A percentile compares a stretch with the other conserved stretches of the same genome.
Evolutionary conservation across 2,797 vertebrate genomes (phyloP).

Genomic region (Adelosebastes latens): DNA sequence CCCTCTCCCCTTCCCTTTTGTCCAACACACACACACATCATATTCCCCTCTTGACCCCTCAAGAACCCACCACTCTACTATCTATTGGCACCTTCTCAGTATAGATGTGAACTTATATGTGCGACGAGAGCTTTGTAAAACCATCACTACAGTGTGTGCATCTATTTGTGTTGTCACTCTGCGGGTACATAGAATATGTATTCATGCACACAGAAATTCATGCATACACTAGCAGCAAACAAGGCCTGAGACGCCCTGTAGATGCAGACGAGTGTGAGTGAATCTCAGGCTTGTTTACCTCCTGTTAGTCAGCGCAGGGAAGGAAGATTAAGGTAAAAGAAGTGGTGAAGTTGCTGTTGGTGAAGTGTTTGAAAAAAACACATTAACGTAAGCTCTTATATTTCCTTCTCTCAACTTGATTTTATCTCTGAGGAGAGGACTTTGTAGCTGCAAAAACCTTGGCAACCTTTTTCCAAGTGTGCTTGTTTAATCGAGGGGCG

Average conservation of each 20-base stretch:
- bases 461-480: conserved; percentile 15
- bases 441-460: conserved; percentile 73
- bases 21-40: conserved; percentile 45
- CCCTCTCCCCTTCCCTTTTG: conserved; percentile 37
- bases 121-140: conserved; percentile 37
- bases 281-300: conserved; percentile 43
- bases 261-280: conserved; percentile 8
- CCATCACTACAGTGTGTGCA: conserved; percentile 7
- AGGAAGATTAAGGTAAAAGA: conserved; percentile 86
- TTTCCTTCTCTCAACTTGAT: conserved; percentile 91
- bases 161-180: conserved; percentile 41
- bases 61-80: conserved; percentile 43
- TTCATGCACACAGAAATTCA: conserved; percentile 19
- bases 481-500: conserved; percentile 74
- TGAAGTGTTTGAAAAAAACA: conserved; percentile 85
- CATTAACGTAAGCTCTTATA: conserved; percentile 90
- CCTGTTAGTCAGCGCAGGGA: conserved; percentile 51
- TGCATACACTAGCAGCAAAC: conserved; percentile 1
- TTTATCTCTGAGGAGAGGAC: conserved; percentile 88
- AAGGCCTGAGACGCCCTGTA: conserved; percentile 1
- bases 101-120: conserved; percentile 42
- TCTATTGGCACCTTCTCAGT: conserved; percentile 43
- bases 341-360: conserved; percentile 88
- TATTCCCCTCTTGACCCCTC: conserved; percentile 66
- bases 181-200: conserved; percentile 2